Evolutionary conservation across 2,113 vertebrate genomes (phyloP), one percentile per base, ranked within the genome.

Genomic region (Dendrocopos noguchii): DNA sequence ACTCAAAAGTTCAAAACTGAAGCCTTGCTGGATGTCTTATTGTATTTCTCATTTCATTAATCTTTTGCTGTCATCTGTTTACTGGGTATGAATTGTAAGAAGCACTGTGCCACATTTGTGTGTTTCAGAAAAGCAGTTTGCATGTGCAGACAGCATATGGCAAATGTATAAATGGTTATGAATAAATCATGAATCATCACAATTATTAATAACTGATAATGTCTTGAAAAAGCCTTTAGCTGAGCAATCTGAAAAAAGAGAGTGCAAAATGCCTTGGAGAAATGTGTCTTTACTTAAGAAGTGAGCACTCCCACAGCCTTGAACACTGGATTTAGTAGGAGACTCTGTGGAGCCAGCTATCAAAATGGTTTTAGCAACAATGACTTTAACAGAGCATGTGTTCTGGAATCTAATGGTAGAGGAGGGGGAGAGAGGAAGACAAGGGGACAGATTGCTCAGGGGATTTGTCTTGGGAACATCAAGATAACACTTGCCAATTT

Each of bases 151-250:
- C 89, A 94, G 87, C 95, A 95, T 95, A 95, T 96, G 95, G 92
- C 61, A 95, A 95, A 94, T 42, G 66, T 89, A 96, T 81, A 93
- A 95, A 95, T 74, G 95, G 80, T 91, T 94, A 96, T 97, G 95
- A 97, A 97, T 95, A 96, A 97, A 95, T 53, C 89, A 95, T 95
- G 87, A 92, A 83, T 87, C 75, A 90, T 96, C 94, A 90, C 91
- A 96, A 94, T 94, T 97, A 96, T 96, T 97, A 97, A 94, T 96
- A 96, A 94, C 94, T 93, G 93, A 95, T 96, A 94, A 94, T 91
- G 83, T 91, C 78, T 57, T 59, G 85, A 94, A 88, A 65, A 96
- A 94, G 53, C 75, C 82, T 93, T 88, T 94, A 88, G 88, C 82
- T 82, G 92, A 88, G 60, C 75, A 91, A 89, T 84, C 77, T 5